These are phyloP conservation scores for Aspidiotus rigidus DNA, from an alignment of 2,888 invertebrate species.

Conservation along the genomic window DNA sequence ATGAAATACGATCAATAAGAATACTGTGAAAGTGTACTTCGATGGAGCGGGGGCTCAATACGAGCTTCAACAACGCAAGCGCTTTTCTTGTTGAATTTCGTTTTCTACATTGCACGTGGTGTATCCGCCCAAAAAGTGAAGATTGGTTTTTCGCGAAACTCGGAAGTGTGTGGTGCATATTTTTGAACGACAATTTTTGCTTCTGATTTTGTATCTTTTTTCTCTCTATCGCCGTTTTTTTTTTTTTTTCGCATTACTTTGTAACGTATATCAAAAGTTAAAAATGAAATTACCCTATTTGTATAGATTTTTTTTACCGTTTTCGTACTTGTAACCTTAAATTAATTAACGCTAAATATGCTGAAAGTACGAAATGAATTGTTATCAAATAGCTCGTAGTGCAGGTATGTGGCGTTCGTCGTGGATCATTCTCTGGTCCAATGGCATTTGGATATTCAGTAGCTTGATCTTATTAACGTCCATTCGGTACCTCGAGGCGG, in stretches of 20 bases:
- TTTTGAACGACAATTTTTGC: background rate
- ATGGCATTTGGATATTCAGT: background rate
- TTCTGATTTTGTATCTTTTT: background rate
- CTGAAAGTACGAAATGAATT: background rate
- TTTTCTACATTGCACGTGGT: slow-evolving; percentile 4
- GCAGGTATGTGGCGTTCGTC: background rate
- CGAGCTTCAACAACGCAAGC: background rate
- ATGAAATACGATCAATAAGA: slow-evolving; percentile 1
- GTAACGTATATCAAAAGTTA: too few relatives aligned
- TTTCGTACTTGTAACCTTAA: too few relatives aligned
- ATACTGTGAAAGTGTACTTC: background rate
- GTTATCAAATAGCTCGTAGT: background rate
- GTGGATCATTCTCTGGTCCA: background rate
- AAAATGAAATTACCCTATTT: too few relatives aligned
- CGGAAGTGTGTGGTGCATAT: background rate
- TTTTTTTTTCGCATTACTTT: background rate
- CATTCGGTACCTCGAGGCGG: too few relatives aligned
- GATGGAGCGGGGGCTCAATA: background rate
- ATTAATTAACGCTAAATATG: background rate
- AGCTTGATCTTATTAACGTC: too few relatives aligned
- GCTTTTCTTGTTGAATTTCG: slow-evolving; percentile 4
- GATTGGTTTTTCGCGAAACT: background rate
- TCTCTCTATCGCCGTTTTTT: background rate
- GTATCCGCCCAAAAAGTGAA: slow-evolving; percentile 4
- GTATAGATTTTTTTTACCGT: too few relatives aligned